These are phyloP conservation scores for Dicentrarchus labrax DNA, from an alignment of 2,113 vertebrate genomes.

Conservation along the genomic window DNA sequence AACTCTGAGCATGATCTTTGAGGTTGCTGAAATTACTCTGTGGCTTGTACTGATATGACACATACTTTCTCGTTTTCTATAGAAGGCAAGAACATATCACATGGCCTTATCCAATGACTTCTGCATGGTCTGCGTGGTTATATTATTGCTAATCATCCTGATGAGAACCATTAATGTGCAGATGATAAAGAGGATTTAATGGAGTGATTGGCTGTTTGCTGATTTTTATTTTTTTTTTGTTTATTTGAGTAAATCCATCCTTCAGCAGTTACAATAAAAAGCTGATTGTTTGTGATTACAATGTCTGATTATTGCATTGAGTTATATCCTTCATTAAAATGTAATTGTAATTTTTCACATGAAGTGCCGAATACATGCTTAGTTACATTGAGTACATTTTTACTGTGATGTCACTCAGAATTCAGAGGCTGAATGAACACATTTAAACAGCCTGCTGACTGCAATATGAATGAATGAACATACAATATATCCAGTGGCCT, in stretches of 20 bases:
- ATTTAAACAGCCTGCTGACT: background rate
- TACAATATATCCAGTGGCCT: background rate
- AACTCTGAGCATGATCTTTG: too few species aligned
- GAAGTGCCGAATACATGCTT: background rate
- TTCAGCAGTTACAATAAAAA: background rate
- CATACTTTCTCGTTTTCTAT: too few species aligned
- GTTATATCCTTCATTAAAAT: background rate
- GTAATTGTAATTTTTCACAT: background rate
- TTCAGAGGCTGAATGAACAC: background rate
- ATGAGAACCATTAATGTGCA: too few species aligned
- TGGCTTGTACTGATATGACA: too few species aligned
- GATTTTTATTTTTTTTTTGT: background rate
- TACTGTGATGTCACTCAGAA: background rate
- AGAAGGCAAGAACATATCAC: too few species aligned
- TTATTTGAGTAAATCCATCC: background rate
- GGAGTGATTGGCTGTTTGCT: conserved; percentile 17
- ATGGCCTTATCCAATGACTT: too few species aligned
- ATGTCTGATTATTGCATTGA: conserved; percentile 10
- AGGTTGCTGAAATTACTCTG: too few species aligned
- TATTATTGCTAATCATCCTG: too few species aligned
- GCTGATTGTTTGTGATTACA: conserved; percentile 6
- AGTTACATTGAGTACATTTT: background rate
- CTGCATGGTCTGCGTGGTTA: too few species aligned
- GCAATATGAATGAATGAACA: too few species aligned
- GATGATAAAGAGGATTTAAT: background rate